Percentiles rank a stretch among this genome's conserved stretches.
Evolutionary conservation across 2,888 invertebrate species (phyloP).

Genomic region (Drosophila maculinotata): DNA sequence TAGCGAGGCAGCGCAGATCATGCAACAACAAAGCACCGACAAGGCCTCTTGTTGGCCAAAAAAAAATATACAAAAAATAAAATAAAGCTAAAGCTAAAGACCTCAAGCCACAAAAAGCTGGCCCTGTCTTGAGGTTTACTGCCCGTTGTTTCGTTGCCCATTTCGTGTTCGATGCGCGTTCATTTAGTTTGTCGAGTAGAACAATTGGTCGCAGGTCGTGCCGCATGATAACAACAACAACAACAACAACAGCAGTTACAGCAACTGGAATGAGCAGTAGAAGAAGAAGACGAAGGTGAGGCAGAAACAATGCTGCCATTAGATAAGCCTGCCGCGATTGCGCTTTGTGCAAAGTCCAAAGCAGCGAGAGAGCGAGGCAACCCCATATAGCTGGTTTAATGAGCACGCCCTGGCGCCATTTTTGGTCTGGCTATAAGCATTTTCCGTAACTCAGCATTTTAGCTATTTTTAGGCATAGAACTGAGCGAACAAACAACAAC

Average conservation of each 20-base stretch:
- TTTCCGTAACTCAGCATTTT: constrained; percentile 48
- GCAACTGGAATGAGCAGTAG: constrained; percentile 6
- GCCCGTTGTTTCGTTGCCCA: constrained; percentile 34
- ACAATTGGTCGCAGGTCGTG: constrained; percentile 81
- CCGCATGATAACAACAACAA: constrained; percentile 70
- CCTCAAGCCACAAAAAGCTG: constrained; percentile 40
- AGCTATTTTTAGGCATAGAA: constrained; percentile 80
- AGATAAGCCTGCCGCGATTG: constrained; percentile 57
- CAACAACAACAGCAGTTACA: constrained; percentile 19
- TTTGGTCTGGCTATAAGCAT: constrained; percentile 59
- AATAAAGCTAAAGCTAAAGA: constrained; percentile 40
- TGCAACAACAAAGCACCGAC: constrained; percentile 57
- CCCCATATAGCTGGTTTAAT: constrained; percentile 52
- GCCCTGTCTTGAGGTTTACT: constrained; percentile 27
- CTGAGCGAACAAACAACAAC: constrained; percentile 23
- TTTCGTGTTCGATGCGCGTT: constrained; percentile 79
- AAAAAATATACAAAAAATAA: constrained; percentile 6
- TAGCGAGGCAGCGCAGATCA: constrained; percentile 21
- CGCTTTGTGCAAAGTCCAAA: constrained; percentile 47
- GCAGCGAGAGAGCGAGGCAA: background rate
- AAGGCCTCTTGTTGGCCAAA: constrained; percentile 23
- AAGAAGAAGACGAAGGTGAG: constrained; percentile 20
- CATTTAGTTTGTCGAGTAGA: constrained; percentile 70
- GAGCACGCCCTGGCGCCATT: constrained; percentile 81
- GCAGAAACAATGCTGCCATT: constrained; percentile 55